Percentiles rank a stretch among this genome's conserved stretches.
Evolutionary conservation across 2,113 vertebrate species (phyloP).

Genomic region (Mastomys coucha): DNA sequence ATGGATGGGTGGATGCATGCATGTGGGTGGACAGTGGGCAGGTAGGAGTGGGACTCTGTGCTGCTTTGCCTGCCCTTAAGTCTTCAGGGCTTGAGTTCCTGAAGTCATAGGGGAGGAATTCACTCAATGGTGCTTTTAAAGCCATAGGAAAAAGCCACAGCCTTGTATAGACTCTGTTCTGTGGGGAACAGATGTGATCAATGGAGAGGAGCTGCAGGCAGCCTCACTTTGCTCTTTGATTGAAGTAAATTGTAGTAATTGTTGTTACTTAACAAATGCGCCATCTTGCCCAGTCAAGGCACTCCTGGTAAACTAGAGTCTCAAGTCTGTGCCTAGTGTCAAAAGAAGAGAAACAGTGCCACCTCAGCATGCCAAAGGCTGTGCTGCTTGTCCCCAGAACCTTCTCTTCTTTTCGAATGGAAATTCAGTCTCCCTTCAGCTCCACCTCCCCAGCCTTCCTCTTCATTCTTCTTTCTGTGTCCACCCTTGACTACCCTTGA

Average conservation of each 20-base stretch:
- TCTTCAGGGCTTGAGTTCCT: not conserved
- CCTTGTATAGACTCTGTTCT: not conserved
- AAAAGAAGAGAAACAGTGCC: not conserved
- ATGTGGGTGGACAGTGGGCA: not conserved
- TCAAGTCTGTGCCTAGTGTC: not conserved
- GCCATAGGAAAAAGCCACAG: not conserved
- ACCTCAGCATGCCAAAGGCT: no score
- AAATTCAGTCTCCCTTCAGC: no score
- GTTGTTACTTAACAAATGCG: no score
- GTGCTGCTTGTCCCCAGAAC: no score
- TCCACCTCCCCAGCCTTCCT: no score
- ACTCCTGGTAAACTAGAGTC: not conserved
- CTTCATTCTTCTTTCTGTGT: no score
- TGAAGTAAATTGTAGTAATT: not conserved
- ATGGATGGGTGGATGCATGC: not conserved
- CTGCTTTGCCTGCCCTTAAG: not conserved
- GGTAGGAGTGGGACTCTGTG: fast-evolving
- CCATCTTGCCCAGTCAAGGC: not conserved
- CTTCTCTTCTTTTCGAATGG: no score
- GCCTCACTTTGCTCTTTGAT: not conserved
- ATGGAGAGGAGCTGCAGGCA: not conserved
- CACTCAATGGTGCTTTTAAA: not conserved
- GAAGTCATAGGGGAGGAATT: not conserved
- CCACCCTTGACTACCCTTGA: no score
- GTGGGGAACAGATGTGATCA: not conserved